Percentiles rank a stretch among this genome's conserved stretches.
phyloP scores from a whole-genome alignment of 2,797 vertebrate species.

The Anguilla megastoma region DNA sequence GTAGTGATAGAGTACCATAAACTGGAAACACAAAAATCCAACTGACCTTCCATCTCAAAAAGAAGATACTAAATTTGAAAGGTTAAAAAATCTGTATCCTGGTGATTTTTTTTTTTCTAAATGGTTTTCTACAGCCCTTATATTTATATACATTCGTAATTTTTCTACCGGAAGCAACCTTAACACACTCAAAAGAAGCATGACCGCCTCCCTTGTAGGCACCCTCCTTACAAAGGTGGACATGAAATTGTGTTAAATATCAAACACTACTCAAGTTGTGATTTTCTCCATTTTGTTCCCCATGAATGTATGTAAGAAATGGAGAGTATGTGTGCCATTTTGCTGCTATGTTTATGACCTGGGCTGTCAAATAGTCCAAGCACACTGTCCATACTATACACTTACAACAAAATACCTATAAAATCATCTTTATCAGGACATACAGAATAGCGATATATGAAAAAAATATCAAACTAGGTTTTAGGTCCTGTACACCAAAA shows the following conservation, averaged over 20 bases:
- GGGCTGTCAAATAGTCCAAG: background rate
- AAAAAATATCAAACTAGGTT: too few species aligned
- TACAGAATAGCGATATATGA: too few species aligned
- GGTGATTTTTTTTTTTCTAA: background rate
- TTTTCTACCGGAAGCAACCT: background rate
- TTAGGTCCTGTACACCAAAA: too few species aligned
- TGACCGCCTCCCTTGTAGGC: background rate
- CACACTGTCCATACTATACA: background rate
- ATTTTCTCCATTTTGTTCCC: background rate
- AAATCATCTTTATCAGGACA: too few species aligned
- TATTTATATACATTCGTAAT: background rate
- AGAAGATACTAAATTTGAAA: conserved; percentile 4
- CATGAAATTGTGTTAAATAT: conserved; percentile 10
- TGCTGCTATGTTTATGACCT: background rate
- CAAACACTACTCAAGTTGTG: conserved; percentile 9
- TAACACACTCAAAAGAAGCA: conserved; percentile 13
- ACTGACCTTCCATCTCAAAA: background rate
- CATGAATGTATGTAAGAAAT: background rate
- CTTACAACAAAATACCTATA: background rate
- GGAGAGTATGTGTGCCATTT: background rate
- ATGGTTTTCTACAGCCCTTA: background rate
- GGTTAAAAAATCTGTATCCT: background rate
- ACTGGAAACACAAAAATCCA: background rate
- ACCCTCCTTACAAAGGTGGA: background rate
- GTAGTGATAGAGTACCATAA: background rate